Conservation (phyloP, 1,140 invertebrate genomes). For the Cepaea nemoralis region DNA sequence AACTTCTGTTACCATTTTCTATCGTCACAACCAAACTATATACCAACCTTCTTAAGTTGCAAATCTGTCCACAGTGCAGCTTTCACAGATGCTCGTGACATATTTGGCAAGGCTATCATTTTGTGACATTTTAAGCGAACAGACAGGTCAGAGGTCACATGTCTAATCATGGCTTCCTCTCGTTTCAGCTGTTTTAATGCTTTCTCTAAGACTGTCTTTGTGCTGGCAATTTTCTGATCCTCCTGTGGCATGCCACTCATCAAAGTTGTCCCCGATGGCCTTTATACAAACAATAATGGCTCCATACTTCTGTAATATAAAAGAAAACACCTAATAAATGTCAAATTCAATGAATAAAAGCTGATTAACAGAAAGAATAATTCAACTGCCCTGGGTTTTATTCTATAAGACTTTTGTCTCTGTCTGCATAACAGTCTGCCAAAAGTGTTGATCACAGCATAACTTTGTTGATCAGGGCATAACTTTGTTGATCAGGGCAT, state of each 20-base stretch:
- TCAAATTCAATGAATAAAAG: too few species aligned
- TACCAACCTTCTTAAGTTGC: conserved; percentile 14
- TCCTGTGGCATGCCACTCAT: conserved; percentile 31
- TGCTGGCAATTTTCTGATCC: conserved; percentile 8
- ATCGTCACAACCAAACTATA: too few species aligned
- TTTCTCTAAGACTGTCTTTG: conserved; percentile 31
- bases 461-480: too few species aligned
- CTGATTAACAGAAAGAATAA: too few species aligned
- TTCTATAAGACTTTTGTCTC: too few species aligned
- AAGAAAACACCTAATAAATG: too few species aligned
- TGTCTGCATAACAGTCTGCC: too few species aligned
- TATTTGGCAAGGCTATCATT: conserved; percentile 44
- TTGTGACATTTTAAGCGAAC: conserved; percentile 34
- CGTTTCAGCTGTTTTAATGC: conserved; percentile 45
- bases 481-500: too few species aligned
- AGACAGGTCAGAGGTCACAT: conserved; percentile 38
- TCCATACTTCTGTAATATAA: conserved; percentile 29
- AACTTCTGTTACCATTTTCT: too few species aligned
- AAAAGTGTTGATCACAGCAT: too few species aligned
- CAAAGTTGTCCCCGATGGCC: conserved; percentile 46
- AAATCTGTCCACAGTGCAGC: conserved; percentile 14
- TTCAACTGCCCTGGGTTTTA: too few species aligned
- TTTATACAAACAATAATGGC: conserved; percentile 45
- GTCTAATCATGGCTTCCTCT: conserved; percentile 43
- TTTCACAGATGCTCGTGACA: conserved; percentile 27